A percentile compares a stretch with the other conserved stretches of the same genome.
Conservation (phyloP, 2,888 invertebrate genomes). For the Artemia sp. region DNA sequence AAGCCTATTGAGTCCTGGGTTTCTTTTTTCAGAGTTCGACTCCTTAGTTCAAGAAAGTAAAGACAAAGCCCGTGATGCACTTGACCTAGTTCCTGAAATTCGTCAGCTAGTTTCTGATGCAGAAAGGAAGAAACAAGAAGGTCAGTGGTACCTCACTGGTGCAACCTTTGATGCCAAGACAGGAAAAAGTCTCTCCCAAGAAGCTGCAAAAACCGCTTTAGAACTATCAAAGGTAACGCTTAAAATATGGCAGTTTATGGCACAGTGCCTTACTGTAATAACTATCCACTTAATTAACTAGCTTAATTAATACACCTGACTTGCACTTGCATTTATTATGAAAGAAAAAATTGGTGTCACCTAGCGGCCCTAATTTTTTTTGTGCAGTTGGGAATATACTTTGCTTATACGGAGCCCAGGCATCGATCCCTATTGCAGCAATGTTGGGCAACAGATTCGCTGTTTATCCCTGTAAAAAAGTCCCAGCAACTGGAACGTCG, state of each 20-base stretch:
- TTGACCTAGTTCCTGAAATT: constrained; percentile 56
- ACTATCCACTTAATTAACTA: too few species aligned
- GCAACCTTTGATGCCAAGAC: constrained; percentile 60
- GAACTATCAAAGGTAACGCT: constrained; percentile 49
- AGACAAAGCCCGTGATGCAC: constrained; percentile 56
- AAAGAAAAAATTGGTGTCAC: constrained; percentile 8
- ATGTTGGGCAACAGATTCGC: too few species aligned
- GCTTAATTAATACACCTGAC: too few species aligned
- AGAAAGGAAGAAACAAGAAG: constrained; percentile 48
- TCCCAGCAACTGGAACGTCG: too few species aligned
- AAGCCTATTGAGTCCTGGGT: background rate
- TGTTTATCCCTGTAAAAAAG: too few species aligned
- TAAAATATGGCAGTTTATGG: too few species aligned
- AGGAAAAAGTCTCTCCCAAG: constrained; percentile 51
- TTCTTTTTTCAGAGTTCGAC: constrained; percentile 52
- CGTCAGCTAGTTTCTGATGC: constrained; percentile 52
- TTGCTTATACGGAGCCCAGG: too few species aligned
- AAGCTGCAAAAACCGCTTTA: constrained; percentile 60
- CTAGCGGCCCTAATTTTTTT: too few species aligned
- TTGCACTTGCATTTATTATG: too few species aligned
- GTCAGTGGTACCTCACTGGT: constrained; percentile 49
- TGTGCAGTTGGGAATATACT: too few species aligned
- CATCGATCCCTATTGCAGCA: too few species aligned
- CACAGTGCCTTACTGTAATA: too few species aligned
- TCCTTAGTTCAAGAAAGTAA: constrained; percentile 70